Percentiles rank a stretch among this genome's conserved stretches.
These are phyloP conservation scores for Lutraria rhynchaena DNA, from an alignment of 1,140 invertebrate genomes.

Conservation along the genomic window DNA sequence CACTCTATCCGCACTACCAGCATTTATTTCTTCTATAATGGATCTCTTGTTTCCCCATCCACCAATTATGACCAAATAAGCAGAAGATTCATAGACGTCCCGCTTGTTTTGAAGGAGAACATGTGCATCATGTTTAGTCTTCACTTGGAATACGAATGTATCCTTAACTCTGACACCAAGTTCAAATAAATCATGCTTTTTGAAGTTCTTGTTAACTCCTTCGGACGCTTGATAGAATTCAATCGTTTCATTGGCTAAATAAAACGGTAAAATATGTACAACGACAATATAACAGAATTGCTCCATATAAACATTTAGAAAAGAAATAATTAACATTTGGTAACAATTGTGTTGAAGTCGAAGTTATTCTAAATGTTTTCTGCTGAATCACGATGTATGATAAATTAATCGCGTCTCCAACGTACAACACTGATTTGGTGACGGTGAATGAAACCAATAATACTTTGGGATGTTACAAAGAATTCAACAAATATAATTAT, in stretches of 20 bases:
- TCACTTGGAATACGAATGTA: not conserved
- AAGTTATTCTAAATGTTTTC: too few species aligned
- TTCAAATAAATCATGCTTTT: slow-evolving; percentile 6
- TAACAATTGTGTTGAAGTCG: too few species aligned
- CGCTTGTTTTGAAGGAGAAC: not conserved
- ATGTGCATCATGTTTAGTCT: not conserved
- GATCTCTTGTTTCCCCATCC: not conserved
- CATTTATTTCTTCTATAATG: too few species aligned
- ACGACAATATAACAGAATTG: not conserved
- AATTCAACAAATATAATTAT: too few species aligned
- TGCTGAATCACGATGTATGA: too few species aligned
- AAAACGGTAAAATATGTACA: not conserved
- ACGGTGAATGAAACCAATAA: too few species aligned
- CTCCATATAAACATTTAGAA: not conserved
- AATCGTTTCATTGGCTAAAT: not conserved
- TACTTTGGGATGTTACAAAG: too few species aligned
- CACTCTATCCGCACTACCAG: too few species aligned
- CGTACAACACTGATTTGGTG: too few species aligned
- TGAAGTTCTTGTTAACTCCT: not conserved
- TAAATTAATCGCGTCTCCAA: too few species aligned
- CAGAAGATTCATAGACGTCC: not conserved
- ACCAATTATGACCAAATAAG: slow-evolving; percentile 9
- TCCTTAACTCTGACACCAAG: not conserved
- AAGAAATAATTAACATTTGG: too few species aligned
- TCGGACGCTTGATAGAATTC: slow-evolving; percentile 8